These are phyloP conservation scores for Drosophila kanekoi DNA, from an alignment of 2,888 invertebrate species.

Conservation along the genomic window DNA sequence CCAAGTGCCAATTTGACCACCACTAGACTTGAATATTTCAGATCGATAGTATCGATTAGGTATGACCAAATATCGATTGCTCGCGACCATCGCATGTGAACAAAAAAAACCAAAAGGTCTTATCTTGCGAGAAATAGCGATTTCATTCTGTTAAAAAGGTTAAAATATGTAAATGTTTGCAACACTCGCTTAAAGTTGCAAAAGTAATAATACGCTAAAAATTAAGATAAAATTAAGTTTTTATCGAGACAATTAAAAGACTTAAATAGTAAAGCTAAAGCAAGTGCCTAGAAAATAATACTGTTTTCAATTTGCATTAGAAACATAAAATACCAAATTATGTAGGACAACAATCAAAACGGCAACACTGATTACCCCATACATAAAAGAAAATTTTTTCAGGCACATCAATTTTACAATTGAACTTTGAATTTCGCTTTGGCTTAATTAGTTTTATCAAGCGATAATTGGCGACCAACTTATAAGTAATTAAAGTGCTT, in stretches of 20 bases:
- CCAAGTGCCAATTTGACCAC: constrained; percentile 33
- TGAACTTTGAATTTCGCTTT: constrained; percentile 33
- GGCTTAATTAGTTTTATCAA: constrained; percentile 18
- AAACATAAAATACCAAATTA: constrained; percentile 2
- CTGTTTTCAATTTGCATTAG: constrained; percentile 1
- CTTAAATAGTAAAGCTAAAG: too few relatives aligned
- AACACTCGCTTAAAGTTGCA: too few relatives aligned
- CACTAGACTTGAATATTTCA: constrained; percentile 13
- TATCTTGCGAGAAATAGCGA: not conserved
- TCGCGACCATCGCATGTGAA: not conserved
- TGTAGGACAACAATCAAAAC: not conserved
- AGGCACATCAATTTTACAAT: constrained; percentile 34
- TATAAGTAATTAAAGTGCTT: constrained; percentile 8
- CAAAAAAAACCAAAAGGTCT: not conserved
- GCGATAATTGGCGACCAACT: constrained; percentile 7
- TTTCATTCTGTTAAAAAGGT: not conserved
- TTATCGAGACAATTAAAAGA: too few relatives aligned
- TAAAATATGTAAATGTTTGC: too few relatives aligned
- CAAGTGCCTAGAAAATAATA: not conserved
- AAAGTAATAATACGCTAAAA: too few relatives aligned
- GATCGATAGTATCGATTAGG: constrained; percentile 11
- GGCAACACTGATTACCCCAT: constrained; percentile 49
- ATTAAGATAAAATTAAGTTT: not conserved
- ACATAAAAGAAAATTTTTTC: constrained; percentile 63
- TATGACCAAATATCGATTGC: not conserved